Conservation (phyloP, 2,797 vertebrate species). For the Gymnothorax reevesii region DNA sequence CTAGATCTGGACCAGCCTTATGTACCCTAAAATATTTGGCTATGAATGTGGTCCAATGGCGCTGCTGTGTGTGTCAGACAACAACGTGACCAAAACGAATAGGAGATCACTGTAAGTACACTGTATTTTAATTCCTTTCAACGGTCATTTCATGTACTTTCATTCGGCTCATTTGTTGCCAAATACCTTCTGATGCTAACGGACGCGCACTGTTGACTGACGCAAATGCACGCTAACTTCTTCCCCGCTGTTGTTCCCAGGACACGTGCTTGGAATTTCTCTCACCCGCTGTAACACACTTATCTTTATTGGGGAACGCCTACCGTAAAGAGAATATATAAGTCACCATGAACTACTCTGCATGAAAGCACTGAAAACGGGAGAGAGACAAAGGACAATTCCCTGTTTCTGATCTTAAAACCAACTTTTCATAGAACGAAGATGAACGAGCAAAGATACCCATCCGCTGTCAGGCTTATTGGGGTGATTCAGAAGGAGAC, state of each 20-base stretch:
- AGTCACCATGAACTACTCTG: neutral
- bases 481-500: conserved; percentile 64
- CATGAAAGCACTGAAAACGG: neutral
- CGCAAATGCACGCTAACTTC: neutral
- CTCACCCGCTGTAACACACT: neutral
- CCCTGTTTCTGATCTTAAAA: neutral
- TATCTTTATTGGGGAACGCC: conserved; percentile 9
- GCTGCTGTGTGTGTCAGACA: too few species aligned
- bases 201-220: neutral
- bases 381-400: neutral
- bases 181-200: neutral
- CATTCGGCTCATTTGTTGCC: too few species aligned
- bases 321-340: neutral
- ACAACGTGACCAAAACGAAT: too few species aligned
- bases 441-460: conserved; percentile 61
- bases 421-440: neutral
- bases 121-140: too few species aligned
- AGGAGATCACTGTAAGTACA: too few species aligned
- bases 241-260: neutral
- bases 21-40: too few species aligned
- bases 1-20: too few species aligned
- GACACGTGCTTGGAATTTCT: neutral
- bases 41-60: too few species aligned
- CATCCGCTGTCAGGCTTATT: conserved; percentile 57
- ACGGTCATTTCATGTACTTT: too few species aligned